Evolutionary conservation across 2,797 vertebrate species (phyloP).

Genomic region (Sebastes reedi): DNA sequence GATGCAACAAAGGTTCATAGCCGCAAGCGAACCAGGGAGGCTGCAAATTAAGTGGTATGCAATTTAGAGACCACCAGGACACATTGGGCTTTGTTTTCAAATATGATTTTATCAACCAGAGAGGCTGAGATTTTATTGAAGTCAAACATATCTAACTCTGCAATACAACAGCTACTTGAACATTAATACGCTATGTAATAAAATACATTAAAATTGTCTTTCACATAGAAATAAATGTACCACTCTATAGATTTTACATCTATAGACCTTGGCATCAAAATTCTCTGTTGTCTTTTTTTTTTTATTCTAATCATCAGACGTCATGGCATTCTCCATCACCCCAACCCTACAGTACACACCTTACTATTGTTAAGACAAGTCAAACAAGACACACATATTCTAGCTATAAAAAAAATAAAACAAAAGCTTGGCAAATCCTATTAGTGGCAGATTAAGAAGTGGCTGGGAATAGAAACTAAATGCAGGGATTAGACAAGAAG

Average conservation of each 20-base stretch:
- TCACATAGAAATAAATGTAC: background rate
- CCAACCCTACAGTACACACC: background rate
- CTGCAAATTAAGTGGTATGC: background rate
- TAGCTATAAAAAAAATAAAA: slow-evolving; percentile 57
- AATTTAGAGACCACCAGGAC: background rate
- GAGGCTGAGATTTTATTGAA: background rate
- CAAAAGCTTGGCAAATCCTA: slow-evolving; percentile 71
- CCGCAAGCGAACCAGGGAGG: background rate
- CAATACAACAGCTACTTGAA: background rate
- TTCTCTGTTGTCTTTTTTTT: background rate
- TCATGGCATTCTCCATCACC: background rate
- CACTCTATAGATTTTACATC: background rate
- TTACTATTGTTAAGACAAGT: background rate
- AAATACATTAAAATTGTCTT: background rate
- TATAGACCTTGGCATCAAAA: background rate
- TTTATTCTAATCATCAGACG: background rate
- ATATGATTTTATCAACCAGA: background rate
- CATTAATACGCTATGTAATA: background rate
- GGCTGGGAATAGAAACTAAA: slow-evolving; percentile 79
- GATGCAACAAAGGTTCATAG: background rate
- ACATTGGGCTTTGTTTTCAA: background rate
- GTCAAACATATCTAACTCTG: background rate
- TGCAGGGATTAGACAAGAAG: slow-evolving; percentile 73
- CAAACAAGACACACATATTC: slow-evolving; percentile 36
- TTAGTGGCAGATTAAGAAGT: slow-evolving; percentile 78